Evolutionary conservation across 2,113 vertebrate genomes (phyloP).

Genomic region (Nycticryphes semicollaris): DNA sequence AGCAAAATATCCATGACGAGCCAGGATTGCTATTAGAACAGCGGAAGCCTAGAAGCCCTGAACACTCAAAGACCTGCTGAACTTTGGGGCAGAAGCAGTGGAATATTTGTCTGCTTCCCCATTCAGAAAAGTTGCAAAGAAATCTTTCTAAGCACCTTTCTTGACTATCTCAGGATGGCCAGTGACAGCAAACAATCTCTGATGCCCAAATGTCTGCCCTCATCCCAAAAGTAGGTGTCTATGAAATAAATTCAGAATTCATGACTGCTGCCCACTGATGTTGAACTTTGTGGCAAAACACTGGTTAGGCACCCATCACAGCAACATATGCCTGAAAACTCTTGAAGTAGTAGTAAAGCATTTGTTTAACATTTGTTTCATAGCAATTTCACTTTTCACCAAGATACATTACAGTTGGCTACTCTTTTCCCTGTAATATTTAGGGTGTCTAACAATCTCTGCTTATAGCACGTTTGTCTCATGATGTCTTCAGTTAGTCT

Average conservation of each 20-base stretch:
- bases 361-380: background rate
- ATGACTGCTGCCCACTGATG: too few species aligned
- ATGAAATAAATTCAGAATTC: background rate
- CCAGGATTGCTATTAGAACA: background rate
- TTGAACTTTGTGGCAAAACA: background rate
- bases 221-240: background rate
- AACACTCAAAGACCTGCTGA: background rate
- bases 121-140: background rate
- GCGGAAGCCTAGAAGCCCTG: background rate
- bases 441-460: background rate
- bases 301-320: background rate
- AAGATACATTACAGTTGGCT: background rate
- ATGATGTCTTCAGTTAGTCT: background rate
- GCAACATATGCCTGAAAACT: background rate
- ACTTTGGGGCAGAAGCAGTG: background rate
- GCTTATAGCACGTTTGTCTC: background rate
- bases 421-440: background rate
- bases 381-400: background rate
- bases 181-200: background rate
- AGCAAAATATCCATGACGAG: background rate
- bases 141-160: background rate
- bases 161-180: background rate
- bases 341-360: background rate
- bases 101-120: background rate
- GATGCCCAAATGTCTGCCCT: fast-evolving